Evolutionary conservation across 1,140 invertebrate genomes (phyloP), one percentile per base, ranked within the genome.

Genomic region (Drosophila persimilis): DNA sequence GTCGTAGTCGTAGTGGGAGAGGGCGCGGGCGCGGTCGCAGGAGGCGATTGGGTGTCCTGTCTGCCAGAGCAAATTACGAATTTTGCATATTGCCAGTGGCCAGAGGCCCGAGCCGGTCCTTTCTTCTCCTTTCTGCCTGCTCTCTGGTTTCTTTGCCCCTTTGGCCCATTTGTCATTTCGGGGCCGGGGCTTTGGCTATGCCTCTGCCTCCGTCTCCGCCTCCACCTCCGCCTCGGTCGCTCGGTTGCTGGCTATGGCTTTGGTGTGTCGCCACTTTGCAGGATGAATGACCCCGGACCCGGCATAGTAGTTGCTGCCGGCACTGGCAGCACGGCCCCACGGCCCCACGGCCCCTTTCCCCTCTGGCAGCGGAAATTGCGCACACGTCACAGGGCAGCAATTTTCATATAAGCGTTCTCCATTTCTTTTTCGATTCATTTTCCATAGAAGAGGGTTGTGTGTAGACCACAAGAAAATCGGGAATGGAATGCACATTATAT

Each of bases 221-320:
- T 15, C 15, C 3, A 8, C 31, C 31, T 9, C 29, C 7, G 29
- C 29, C 29, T 20, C 9, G 29, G 29, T 29, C 29, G 29, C 8
- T 5, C 35, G 35, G 35, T 13, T 3, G 53, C 26, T 3, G 44
- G 11, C 61, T 56, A 74, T 35, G 63, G 69, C 73, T 86, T 83
- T 85, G 81, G 81, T 85, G 77, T 86, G 81, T 86, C 83, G 77
- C 81, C 81, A 86, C 81, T 86, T 88, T 88, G 78, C 81, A 86
- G 81, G 81, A 86, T 86, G 83, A 88, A 86, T 86, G 81, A 86
- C 81, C 81, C 73, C 80, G 59, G 11, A 39, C 11, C 35, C 35
- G 35, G 69, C 67, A 70, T 64, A 84, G 79, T 69, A 51, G 54
- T 47, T 76, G 55, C 24, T 31, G 51, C 52, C 60, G 11, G 35